phyloP scores from a whole-genome alignment of 2,797 vertebrate species.

The Luscinia luscinia region DNA sequence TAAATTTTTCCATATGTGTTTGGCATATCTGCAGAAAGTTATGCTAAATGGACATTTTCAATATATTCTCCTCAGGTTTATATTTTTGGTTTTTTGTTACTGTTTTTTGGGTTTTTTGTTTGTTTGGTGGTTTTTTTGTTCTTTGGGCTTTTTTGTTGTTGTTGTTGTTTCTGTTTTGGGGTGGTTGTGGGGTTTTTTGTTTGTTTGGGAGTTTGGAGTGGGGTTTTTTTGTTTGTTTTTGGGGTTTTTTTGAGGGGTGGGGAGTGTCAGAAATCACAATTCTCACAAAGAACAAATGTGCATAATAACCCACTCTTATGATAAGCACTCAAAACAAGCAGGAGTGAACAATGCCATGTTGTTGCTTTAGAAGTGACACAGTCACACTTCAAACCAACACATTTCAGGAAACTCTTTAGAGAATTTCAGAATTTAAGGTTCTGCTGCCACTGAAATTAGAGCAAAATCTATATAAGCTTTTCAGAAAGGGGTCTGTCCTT shows the following conservation, averaged over 20 bases:
- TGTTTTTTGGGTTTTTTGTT: neutral
- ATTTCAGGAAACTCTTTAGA: neutral
- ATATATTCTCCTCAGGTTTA: neutral
- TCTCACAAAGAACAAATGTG: neutral
- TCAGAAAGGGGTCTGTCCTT: neutral
- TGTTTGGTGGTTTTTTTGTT: no score
- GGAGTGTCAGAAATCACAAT: neutral
- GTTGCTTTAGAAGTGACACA: neutral
- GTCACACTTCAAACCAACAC: neutral
- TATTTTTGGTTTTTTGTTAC: neutral
- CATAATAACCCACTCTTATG: neutral
- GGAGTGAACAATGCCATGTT: neutral
- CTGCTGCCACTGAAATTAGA: neutral
- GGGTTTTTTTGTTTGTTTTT: neutral
- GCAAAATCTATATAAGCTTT: neutral
- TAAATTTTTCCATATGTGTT: neutral
- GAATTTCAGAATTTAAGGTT: neutral
- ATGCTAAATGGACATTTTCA: neutral
- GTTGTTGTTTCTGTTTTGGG: no score
- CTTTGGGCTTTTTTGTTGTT: no score
- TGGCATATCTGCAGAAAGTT: neutral
- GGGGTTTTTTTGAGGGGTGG: no score
- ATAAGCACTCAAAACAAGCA: slow-evolving; percentile 13
- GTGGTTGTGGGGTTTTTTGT: no score
- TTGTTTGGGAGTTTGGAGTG: no score